These are phyloP conservation scores for Hyaena hyaena DNA, from an alignment of 2,113 vertebrate species.

Conservation along the genomic window DNA sequence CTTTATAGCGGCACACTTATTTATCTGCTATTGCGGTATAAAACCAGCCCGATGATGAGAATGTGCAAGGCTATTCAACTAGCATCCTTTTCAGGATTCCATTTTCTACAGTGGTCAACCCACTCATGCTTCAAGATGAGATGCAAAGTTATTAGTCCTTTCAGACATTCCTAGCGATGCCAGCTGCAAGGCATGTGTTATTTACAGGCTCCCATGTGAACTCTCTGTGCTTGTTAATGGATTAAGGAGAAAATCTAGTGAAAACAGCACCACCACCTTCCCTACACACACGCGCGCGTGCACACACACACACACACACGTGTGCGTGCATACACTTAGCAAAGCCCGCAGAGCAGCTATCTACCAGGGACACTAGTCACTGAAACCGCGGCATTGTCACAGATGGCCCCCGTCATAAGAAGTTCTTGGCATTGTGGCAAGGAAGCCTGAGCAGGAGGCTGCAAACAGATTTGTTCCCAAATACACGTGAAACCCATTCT, in stretches of 20 bases:
- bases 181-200: conserved; percentile 15
- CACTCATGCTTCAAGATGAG: neutral
- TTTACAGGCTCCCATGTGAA: neutral
- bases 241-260: neutral
- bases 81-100: neutral
- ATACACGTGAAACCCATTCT: conserved; percentile 28
- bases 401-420: conserved; percentile 60
- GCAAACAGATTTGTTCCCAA: conserved; percentile 67
- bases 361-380: neutral
- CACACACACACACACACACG: neutral
- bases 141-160: neutral
- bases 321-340: neutral
- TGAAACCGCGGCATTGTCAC: neutral
- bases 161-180: neutral
- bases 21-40: neutral
- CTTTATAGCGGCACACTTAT: neutral
- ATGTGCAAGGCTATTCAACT: neutral
- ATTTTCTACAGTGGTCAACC: neutral
- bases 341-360: neutral
- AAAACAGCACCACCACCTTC: neutral
- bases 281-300: too few species aligned
- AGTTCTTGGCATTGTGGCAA: conserved; percentile 52
- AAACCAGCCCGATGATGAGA: neutral
- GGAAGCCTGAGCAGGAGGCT: conserved; percentile 63
- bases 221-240: neutral